These are phyloP conservation scores for Bolinopsis microptera DNA, from an alignment of 37 sponge, comb jelly and placozoan genomes.

Conservation along the genomic window DNA sequence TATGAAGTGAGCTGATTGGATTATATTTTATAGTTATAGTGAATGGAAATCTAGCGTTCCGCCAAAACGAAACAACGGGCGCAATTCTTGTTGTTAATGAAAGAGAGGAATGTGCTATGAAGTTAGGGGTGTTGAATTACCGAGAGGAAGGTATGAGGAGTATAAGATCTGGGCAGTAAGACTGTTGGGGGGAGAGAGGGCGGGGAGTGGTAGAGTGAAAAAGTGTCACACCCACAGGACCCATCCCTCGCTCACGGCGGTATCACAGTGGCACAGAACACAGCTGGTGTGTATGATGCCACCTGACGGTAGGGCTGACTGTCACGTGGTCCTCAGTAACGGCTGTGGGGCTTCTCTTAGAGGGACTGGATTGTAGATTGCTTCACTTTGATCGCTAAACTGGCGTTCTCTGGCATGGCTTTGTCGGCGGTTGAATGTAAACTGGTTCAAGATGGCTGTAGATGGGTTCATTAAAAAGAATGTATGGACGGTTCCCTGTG, in stretches of 20 bases:
- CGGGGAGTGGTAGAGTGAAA: constrained; percentile 24
- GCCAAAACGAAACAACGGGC: too few species aligned
- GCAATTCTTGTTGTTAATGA: too few species aligned
- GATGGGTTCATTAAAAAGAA: too few species aligned
- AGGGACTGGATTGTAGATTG: background rate
- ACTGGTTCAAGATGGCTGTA: background rate
- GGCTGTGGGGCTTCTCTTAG: background rate
- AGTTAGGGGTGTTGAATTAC: too few species aligned
- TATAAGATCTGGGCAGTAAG: background rate
- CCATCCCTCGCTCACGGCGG: background rate
- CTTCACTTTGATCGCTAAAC: background rate
- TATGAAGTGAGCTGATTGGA: too few species aligned
- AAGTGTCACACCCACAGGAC: background rate
- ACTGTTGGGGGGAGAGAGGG: background rate
- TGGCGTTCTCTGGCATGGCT: background rate
- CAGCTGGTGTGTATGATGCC: too few species aligned
- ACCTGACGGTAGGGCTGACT: too few species aligned
- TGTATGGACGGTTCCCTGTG: too few species aligned
- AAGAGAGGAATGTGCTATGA: too few species aligned
- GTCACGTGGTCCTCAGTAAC: background rate
- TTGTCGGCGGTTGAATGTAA: background rate
- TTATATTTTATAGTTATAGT: too few species aligned
- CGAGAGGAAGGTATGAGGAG: background rate
- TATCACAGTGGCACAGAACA: constrained; percentile 27
- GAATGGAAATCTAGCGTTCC: too few species aligned